Evolutionary conservation across 2,888 invertebrate genomes (phyloP), one percentile per base, ranked within the genome.

Genomic region (Ceraclea dissimilis): DNA sequence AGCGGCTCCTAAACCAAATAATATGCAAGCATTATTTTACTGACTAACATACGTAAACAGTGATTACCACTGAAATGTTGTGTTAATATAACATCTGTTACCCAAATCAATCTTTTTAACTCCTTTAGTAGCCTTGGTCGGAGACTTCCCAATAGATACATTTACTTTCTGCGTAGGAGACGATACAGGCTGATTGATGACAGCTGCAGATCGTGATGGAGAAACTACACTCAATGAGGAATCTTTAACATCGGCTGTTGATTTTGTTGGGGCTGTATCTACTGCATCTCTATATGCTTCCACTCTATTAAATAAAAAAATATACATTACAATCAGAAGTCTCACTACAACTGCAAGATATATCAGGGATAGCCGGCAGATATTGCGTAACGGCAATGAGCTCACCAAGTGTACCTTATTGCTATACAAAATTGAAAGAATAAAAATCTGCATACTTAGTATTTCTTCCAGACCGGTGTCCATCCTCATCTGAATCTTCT

Each of bases 401-500:
- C n/a, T n/a, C n/a, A n/a, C n/a, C n/a, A n/a, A n/a, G n/a, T n/a
- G n/a, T n/a, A n/a, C n/a, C n/a, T n/a, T n/a, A n/a, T n/a, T n/a
- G n/a, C n/a, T n/a, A n/a, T n/a, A n/a, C n/a, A n/a, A n/a, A n/a
- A n/a, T n/a, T n/a, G n/a, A n/a, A n/a, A n/a, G 26, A 4, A 26
- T 10, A 26, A 26, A 26, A 26, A 4, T 6, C 5, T 6, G 10
- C 26, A 6, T 26, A 26, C 26, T 26, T 26, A 10, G 26, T 39
- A 39, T 39, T 39, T 13, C 39, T 39, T 13, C 39, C 39, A 4
- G 5, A 5, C 18, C 39, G 39, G 18, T 51, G 18, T 13, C 79
- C 74, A 65, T 85, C 85, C 51, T 79, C 80, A 65, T 86, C 86
- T 18, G 84, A 85, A 64, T 85, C 85, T 65, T 85, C 84, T 51